These are phyloP conservation scores for Phymorhynchus buccinoides DNA, from an alignment of 1,140 invertebrate genomes.

Conservation along the genomic window DNA sequence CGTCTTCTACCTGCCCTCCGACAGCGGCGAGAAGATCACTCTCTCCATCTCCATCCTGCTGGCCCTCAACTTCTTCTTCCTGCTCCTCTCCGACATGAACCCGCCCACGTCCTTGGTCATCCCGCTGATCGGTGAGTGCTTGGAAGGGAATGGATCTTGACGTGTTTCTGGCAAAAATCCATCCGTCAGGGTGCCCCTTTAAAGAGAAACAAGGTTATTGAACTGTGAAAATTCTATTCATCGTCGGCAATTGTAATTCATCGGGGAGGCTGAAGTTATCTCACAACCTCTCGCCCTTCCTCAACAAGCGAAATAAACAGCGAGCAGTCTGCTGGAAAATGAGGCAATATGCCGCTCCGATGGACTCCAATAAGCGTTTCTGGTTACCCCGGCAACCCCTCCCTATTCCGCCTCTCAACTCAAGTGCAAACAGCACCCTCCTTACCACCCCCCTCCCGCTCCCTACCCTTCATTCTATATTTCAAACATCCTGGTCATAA, in stretches of 20 bases:
- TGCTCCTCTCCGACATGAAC: constrained; percentile 73
- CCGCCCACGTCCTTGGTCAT: constrained; percentile 72
- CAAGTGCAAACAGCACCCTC: background rate
- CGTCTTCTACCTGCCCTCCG: constrained; percentile 73
- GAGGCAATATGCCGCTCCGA: constrained; percentile 23
- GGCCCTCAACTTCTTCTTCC: constrained; percentile 73
- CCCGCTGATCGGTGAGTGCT: constrained; percentile 73
- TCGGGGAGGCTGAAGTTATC: background rate
- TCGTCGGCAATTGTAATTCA: background rate
- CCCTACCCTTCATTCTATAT: background rate
- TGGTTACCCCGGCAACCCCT: background rate
- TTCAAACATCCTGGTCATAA: background rate
- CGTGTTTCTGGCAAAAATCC: background rate
- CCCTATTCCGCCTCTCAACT: background rate
- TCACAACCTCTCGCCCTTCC: background rate
- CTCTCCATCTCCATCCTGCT: constrained; percentile 73
- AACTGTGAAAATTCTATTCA: constrained; percentile 19
- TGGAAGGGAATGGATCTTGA: constrained; percentile 39
- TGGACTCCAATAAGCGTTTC: constrained; percentile 5
- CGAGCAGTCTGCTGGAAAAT: background rate
- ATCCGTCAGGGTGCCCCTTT: background rate
- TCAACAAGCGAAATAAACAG: background rate
- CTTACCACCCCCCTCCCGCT: background rate
- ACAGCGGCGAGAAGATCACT: constrained; percentile 73
- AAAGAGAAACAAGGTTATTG: background rate